Evolutionary conservation across 2,888 invertebrate genomes (phyloP), one percentile per base, ranked within the genome.

Genomic region (Rhodophaea formosa): DNA sequence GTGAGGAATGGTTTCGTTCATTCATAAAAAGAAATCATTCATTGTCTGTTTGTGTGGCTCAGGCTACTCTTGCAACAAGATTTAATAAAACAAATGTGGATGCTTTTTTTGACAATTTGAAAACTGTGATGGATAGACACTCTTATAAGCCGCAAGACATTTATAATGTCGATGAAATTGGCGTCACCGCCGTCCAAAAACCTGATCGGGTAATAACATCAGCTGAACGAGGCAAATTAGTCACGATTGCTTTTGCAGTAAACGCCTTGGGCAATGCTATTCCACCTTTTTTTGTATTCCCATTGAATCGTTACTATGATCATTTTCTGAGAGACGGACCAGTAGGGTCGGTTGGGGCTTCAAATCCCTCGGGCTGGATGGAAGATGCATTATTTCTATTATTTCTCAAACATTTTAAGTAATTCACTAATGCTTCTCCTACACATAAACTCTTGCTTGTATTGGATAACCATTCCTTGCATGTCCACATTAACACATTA

Each of bases 181-280:
- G 70, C 6, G 53, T 70, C 7, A 69, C 68, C 12, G 70, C 67
- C 0, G 69, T 67, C 0, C 71, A 68, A 42, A 70, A 63, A 16
- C 68, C 70, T 0, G 60, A 68, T 10, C 59, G 53, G 59, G 46
- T 71, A 5, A 23, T 72, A n/a, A 76, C 76, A 5, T 79, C 79
- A n/a, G 74, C 71, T 0, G 81, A 84, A 64, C 64, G 77, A 30
- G 80, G 80, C 0, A 73, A 75, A 10, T 59, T 73, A 8, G 70
- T 74, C 0, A 75, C 77, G 62, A 62, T 82, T 39, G 68, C 72
- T 8, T 61, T 65, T 56, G 78, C 79, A 30, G 72, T 67, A 6
- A 73, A 71, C 43, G 75, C 73, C 0, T 7, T 72, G 0, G 74
- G 75, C 6, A 75, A 76, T 61, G 32, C 57, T 1, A 59, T 77